phyloP scores from a whole-genome alignment of 2,113 vertebrate genomes.

The Himantopus leucocephalus region DNA sequence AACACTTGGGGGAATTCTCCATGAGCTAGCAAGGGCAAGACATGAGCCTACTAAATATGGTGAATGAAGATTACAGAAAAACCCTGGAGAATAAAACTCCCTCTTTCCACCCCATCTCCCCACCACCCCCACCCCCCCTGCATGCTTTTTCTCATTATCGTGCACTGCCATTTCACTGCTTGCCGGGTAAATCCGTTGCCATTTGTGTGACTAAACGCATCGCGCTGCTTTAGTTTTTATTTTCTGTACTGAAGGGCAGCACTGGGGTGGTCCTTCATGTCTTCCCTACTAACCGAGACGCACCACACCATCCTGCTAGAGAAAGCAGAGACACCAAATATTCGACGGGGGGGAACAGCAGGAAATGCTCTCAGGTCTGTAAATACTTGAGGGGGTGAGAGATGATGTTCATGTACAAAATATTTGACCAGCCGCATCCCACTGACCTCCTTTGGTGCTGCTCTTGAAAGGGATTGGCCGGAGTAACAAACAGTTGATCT shows the following conservation, averaged over 20 bases:
- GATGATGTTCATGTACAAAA: conserved; percentile 45
- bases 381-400: conserved; percentile 55
- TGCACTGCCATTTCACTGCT: background rate
- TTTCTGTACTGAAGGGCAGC: background rate
- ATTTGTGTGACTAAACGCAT: background rate
- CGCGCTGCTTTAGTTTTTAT: background rate
- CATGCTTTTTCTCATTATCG: background rate
- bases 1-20: conserved; percentile 72
- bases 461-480: conserved; percentile 7
- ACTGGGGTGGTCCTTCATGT: background rate
- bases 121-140: background rate
- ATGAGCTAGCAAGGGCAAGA: conserved; percentile 63
- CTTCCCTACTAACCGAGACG: rapidly evolving
- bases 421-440: conserved; percentile 61
- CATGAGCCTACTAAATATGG: conserved; percentile 61
- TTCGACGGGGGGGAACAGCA: background rate
- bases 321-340: background rate
- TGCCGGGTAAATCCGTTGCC: background rate
- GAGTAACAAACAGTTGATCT: conserved; percentile 33
- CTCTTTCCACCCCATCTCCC: conserved; percentile 21
- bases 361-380: conserved; percentile 59
- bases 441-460: conserved; percentile 56
- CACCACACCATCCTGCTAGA: background rate
- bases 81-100: conserved; percentile 26
- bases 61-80: conserved; percentile 23